Percentiles rank a stretch among this genome's conserved stretches.
These are phyloP conservation scores for Branchinecta lindahli DNA, from an alignment of 1,140 invertebrate genomes.

Conservation along the genomic window DNA sequence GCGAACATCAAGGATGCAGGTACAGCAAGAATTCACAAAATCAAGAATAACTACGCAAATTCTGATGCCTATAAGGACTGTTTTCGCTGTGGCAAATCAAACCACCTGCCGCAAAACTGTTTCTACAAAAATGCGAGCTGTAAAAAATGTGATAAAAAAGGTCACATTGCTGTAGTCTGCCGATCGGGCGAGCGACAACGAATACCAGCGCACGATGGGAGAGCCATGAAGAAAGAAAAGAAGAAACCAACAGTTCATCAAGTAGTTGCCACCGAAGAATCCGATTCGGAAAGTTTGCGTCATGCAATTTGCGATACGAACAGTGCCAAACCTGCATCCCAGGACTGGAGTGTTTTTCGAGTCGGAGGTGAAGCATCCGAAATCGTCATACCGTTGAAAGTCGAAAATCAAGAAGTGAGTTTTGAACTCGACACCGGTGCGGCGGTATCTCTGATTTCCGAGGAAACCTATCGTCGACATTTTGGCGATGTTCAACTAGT, in stretches of 20 bases:
- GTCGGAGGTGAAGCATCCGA: not conserved
- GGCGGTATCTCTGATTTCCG: slow-evolving; percentile 13
- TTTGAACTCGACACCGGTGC: slow-evolving; percentile 17
- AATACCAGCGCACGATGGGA: not conserved
- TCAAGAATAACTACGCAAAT: not conserved
- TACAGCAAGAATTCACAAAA: not conserved
- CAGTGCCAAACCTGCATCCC: not conserved
- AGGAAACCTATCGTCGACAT: not conserved
- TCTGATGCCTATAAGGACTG: slow-evolving; percentile 7
- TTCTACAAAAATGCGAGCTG: slow-evolving; percentile 11
- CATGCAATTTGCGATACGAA: not conserved
- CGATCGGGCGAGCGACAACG: not conserved
- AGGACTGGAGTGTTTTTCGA: not conserved
- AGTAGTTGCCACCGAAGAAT: not conserved
- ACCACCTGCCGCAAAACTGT: slow-evolving; percentile 11
- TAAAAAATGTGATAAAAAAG: slow-evolving; percentile 17
- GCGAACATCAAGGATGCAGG: not conserved
- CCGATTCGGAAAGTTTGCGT: not conserved
- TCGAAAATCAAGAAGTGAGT: slow-evolving; percentile 1
- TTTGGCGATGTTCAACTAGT: not conserved
- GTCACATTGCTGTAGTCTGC: slow-evolving; percentile 16
- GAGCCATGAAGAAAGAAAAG: not conserved
- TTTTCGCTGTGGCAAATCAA: slow-evolving; percentile 14
- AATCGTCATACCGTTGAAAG: not conserved
- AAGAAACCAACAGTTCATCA: not conserved